Evolutionary conservation across 2,888 invertebrate genomes (phyloP).

Genomic region (Sussaba pulchella): DNA sequence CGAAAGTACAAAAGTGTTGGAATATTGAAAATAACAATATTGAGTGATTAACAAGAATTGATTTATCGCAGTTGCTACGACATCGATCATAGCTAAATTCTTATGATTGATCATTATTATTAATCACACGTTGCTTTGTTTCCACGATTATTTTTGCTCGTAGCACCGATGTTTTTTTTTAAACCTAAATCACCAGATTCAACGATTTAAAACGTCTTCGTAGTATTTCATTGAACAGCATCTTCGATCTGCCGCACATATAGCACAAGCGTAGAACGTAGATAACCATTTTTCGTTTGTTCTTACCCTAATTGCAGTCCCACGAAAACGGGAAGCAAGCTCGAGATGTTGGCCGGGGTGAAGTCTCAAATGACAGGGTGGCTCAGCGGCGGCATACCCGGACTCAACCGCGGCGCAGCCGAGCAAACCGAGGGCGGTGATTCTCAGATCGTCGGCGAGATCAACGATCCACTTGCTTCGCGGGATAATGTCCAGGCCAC

Average conservation of each 20-base stretch:
- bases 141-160: neutral
- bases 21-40: too few relatives aligned
- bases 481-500: constrained; percentile 83
- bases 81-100: too few relatives aligned
- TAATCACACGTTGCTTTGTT: too few relatives aligned
- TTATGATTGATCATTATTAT: too few relatives aligned
- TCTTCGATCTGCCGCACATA: too few relatives aligned
- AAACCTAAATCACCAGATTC: too few relatives aligned
- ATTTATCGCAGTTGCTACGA: too few relatives aligned
- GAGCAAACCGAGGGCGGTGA: constrained; percentile 84
- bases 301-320: constrained; percentile 88
- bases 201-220: neutral
- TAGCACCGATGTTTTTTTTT: neutral
- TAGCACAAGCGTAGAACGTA: constrained; percentile 24
- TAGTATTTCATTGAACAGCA: neutral
- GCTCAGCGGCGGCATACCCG: constrained; percentile 92
- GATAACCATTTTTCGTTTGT: too few relatives aligned
- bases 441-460: constrained; percentile 83
- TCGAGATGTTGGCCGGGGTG: constrained; percentile 94
- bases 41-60: too few relatives aligned
- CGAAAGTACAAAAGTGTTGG: too few relatives aligned
- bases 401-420: constrained; percentile 86
- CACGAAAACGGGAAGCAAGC: constrained; percentile 89
- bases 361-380: constrained; percentile 94
- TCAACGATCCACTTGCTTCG: constrained; percentile 78